A percentile compares a stretch with the other conserved stretches of the same genome.
These are phyloP conservation scores for Galemys pyrenaicus DNA, from an alignment of 2,113 vertebrate species.

Conservation along the genomic window DNA sequence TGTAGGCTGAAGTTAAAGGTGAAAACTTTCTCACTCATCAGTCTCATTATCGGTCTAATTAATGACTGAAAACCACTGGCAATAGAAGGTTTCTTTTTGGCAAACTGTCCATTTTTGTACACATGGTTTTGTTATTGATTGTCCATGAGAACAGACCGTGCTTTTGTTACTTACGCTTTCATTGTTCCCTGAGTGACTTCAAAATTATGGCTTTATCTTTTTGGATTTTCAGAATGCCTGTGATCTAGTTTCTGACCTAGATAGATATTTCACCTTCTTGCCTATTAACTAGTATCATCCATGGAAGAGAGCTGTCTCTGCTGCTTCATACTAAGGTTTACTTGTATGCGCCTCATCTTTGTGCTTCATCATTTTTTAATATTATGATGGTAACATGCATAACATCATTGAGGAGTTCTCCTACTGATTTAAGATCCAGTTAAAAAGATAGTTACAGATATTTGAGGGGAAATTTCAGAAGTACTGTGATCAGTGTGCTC, in stretches of 20 bases:
- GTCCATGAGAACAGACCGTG: neutral
- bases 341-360: neutral
- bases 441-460: neutral
- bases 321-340: neutral
- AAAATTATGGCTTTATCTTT: slow-evolving; percentile 44
- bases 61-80: neutral
- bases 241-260: neutral
- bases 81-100: neutral
- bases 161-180: neutral
- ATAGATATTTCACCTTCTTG: neutral
- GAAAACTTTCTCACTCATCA: neutral
- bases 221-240: neutral
- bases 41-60: neutral
- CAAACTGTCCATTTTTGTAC: neutral
- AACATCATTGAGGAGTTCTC: neutral
- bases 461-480: neutral
- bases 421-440: neutral
- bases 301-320: neutral
- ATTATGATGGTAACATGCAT: neutral
- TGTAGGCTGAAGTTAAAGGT: neutral
- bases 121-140: neutral
- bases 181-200: slow-evolving; percentile 38
- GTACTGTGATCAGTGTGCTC: neutral
- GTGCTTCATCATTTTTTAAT: neutral
- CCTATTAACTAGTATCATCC: neutral